These are phyloP conservation scores for Anolis apletophallus DNA, from an alignment of 2,797 vertebrate genomes.

Conservation along the genomic window DNA sequence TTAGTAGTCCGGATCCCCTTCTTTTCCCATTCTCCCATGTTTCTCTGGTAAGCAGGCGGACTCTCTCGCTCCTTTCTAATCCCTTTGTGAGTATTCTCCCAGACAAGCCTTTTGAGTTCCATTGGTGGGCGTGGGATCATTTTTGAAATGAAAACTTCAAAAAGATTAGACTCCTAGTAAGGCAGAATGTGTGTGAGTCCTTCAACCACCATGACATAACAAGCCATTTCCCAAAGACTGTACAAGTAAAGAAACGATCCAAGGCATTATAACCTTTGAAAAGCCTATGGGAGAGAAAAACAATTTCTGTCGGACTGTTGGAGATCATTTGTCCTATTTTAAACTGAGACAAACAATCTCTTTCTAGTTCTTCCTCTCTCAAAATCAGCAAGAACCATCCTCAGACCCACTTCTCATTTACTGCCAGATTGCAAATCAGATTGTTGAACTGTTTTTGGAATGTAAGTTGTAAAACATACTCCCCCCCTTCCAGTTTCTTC, in stretches of 20 bases:
- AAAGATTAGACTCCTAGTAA: too few relatives aligned
- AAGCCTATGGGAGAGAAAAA: background rate
- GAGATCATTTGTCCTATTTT: background rate
- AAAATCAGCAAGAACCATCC: background rate
- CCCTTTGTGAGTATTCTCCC: too few relatives aligned
- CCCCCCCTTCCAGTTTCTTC: background rate
- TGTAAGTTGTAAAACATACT: background rate
- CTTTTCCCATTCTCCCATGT: too few relatives aligned
- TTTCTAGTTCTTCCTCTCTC: background rate
- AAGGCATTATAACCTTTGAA: background rate
- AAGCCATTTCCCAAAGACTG: background rate
- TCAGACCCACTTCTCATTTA: background rate
- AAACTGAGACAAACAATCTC: background rate
- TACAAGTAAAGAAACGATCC: background rate
- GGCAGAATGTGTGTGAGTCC: background rate
- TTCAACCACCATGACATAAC: background rate
- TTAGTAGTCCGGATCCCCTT: too few relatives aligned
- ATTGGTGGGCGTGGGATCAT: too few relatives aligned
- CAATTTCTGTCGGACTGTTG: background rate
- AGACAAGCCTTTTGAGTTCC: too few relatives aligned
- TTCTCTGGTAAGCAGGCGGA: too few relatives aligned
- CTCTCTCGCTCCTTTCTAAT: too few relatives aligned
- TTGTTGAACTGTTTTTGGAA: background rate
- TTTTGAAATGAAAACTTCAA: too few relatives aligned
- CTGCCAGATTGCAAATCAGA: background rate